A percentile compares a stretch with the other conserved stretches of the same genome.
These are phyloP conservation scores for Ceramica pisi DNA, from an alignment of 2,888 invertebrate genomes.

Conservation along the genomic window DNA sequence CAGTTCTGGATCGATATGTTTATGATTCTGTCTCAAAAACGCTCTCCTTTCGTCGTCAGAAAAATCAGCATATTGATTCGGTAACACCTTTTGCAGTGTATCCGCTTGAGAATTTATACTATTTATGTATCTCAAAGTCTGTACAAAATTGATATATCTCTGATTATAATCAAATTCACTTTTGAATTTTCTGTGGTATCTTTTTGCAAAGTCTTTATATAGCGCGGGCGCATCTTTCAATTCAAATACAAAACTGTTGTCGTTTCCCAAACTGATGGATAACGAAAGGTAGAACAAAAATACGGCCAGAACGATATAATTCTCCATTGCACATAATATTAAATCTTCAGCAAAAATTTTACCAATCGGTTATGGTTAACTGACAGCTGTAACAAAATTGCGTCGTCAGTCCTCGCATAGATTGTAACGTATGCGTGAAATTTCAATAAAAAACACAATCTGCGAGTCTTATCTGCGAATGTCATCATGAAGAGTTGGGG, in stretches of 20 bases:
- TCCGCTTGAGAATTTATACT: slow-evolving; percentile 69
- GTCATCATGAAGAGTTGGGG: slow-evolving; percentile 56
- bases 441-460: slow-evolving; percentile 68
- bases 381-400: slow-evolving; percentile 60
- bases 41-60: slow-evolving; percentile 66
- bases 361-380: slow-evolving; percentile 45
- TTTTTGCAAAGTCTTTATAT: slow-evolving; percentile 66
- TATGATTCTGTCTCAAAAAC: slow-evolving; percentile 32
- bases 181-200: slow-evolving; percentile 70
- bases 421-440: slow-evolving; percentile 66
- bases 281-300: slow-evolving; percentile 19
- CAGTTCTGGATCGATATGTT: slow-evolving; percentile 71
- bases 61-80: slow-evolving; percentile 77
- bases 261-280: not conserved
- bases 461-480: slow-evolving; percentile 53
- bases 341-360: not conserved
- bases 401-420: slow-evolving; percentile 17
- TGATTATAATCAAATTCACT: slow-evolving; percentile 71
- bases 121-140: slow-evolving; percentile 76
- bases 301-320: slow-evolving; percentile 41
- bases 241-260: slow-evolving; percentile 60
- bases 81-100: slow-evolving; percentile 69
- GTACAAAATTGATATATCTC: slow-evolving; percentile 74
- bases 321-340: slow-evolving; percentile 51
- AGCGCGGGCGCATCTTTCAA: slow-evolving; percentile 64